Evolutionary conservation across 1,140 invertebrate species (phyloP), one percentile per base, ranked within the genome.

Genomic region (Homarus americanus): DNA sequence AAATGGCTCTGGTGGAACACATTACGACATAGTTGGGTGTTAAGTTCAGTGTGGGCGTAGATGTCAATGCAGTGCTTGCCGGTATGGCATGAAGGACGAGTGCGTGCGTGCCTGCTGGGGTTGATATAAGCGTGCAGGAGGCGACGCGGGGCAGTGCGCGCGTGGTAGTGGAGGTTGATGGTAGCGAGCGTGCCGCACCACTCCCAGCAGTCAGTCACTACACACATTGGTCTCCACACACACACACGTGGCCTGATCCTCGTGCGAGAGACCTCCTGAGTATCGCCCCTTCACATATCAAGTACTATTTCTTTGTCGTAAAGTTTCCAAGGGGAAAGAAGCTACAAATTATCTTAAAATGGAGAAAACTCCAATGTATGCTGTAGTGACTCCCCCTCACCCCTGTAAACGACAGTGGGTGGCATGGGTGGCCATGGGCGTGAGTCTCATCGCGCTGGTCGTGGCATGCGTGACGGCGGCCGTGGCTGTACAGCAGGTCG

Each of bases 291-390:
- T 49, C 44, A 49, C 44, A 49, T 0, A 10, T 17, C 44, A 9
- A 49, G 17, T 9, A 9, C 44, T 49, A 10, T 9, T 49, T 49
- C 9, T 17, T 49, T 49, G 2, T 49, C 44, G 17, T 10, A 49
- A 17, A 49, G 9, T 49, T 49, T 49, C 17, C 9, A 49, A 49
- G 44, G 44, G 0, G 44, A 49, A 17, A 49, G 44, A n/a, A n/a
- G n/a, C n/a, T n/a, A n/a, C 17, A 49, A 49, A 49, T 49, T 49
- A 10, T 49, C 9, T 49, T 34, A 34, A 36, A 0, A 87, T 87
- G 85, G 85, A 87, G 75, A 87, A 87, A 49, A 40, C 49, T 38
- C 75, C 85, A 24, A 87, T 79, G 53, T 87, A 87, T 49, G 41
- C 85, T 1, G 85, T 87, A 75, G 24, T 87, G 10, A n/a, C 82